Evolutionary conservation across 2,797 vertebrate genomes (phyloP).

Genomic region (Oreonectes daqikongensis): DNA sequence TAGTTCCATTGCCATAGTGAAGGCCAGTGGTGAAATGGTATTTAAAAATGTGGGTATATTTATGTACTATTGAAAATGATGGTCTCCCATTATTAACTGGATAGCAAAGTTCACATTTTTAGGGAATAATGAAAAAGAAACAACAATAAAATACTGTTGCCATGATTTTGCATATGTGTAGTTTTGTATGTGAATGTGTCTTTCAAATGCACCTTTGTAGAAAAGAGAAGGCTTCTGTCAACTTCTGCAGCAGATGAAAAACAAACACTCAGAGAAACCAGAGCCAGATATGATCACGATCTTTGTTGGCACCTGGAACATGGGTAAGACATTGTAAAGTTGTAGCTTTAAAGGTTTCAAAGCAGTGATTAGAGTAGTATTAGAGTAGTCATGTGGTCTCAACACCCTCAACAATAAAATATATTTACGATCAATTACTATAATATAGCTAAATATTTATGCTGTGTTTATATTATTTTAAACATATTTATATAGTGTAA

Average conservation of each 20-base stretch:
- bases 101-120: background rate
- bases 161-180: background rate
- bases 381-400: too few relatives aligned
- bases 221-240: constrained; percentile 98
- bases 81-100: too few relatives aligned
- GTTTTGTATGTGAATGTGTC: constrained; percentile 45
- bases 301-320: constrained; percentile 99
- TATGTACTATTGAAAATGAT: too few relatives aligned
- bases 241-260: constrained; percentile 98
- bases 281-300: constrained; percentile 98
- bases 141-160: background rate
- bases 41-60: too few relatives aligned
- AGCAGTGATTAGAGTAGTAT: background rate
- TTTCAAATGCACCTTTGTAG: constrained; percentile 68
- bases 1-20: too few relatives aligned
- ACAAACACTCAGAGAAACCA: constrained; percentile 92
- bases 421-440: too few relatives aligned
- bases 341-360: background rate
- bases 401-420: too few relatives aligned
- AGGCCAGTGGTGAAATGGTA: too few relatives aligned
- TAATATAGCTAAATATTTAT: background rate
- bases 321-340: constrained; percentile 79
- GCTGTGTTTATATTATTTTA: background rate
- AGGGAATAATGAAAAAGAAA: background rate
- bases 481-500: too few relatives aligned